phyloP scores from a whole-genome alignment of 2,888 invertebrate genomes.

The Melitaea athalia region DNA sequence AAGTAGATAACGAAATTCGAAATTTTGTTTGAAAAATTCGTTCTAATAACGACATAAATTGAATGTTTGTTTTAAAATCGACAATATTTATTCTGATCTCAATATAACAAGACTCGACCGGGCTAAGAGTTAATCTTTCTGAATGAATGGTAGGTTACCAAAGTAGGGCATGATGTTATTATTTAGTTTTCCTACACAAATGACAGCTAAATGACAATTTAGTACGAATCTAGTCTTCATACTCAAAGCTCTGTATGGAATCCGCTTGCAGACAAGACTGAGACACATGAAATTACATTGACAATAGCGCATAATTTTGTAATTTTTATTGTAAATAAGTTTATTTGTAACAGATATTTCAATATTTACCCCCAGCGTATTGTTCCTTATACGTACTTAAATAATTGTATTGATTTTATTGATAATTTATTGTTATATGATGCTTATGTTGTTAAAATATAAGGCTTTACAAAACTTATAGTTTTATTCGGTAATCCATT shows the following conservation, averaged over 20 bases:
- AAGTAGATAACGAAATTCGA: background rate
- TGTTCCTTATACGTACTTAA: slow-evolving; percentile 74
- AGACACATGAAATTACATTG: slow-evolving; percentile 49
- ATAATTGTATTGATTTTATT: slow-evolving; percentile 54
- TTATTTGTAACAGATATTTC: slow-evolving; percentile 26
- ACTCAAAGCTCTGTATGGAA: slow-evolving; percentile 56
- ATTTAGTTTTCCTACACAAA: slow-evolving; percentile 47
- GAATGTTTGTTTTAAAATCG: slow-evolving; percentile 16
- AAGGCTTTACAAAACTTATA: slow-evolving; percentile 47
- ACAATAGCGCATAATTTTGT: slow-evolving; percentile 48
- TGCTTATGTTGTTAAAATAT: slow-evolving; percentile 72
- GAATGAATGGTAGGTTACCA: slow-evolving; percentile 63
- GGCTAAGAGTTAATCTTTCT: slow-evolving; percentile 43
- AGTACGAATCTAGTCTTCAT: slow-evolving; percentile 69
- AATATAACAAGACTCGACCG: slow-evolving; percentile 18
- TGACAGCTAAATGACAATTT: slow-evolving; percentile 57
- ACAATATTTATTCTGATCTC: slow-evolving; percentile 17
- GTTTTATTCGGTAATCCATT: slow-evolving; percentile 40
- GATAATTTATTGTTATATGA: slow-evolving; percentile 73
- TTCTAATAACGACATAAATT: background rate
- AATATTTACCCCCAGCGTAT: slow-evolving; percentile 43
- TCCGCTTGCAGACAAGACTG: slow-evolving; percentile 63
- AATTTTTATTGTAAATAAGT: slow-evolving; percentile 47
- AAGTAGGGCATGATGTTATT: slow-evolving; percentile 70
- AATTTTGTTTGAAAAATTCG: slow-evolving; percentile 7